Evolutionary conservation across 2,113 vertebrate genomes (phyloP).

Genomic region (Corapipo altera): DNA sequence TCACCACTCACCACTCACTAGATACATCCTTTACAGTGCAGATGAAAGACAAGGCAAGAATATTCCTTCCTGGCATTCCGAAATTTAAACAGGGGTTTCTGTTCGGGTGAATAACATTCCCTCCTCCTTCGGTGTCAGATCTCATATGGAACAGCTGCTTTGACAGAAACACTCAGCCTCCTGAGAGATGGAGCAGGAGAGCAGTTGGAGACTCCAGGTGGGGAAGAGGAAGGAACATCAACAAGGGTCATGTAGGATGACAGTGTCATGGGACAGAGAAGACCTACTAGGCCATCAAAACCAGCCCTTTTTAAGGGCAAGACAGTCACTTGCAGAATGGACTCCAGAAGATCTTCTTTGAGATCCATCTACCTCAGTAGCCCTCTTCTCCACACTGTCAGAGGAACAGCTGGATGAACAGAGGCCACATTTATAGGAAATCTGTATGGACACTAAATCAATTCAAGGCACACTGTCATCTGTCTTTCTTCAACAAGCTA

Average conservation of each 20-base stretch:
- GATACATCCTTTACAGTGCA: not conserved
- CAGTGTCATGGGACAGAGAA: not conserved
- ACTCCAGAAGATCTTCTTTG: not conserved
- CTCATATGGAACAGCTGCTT: not conserved
- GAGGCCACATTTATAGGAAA: not conserved
- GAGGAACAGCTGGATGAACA: not conserved
- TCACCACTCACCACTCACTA: not conserved
- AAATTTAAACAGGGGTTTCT: not conserved
- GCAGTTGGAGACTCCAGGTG: not conserved
- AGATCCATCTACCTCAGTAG: not conserved
- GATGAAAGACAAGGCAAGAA: slow-evolving; percentile 23
- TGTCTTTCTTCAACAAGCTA: not conserved
- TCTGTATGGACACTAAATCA: not conserved
- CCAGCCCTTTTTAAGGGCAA: not conserved
- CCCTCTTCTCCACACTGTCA: not conserved
- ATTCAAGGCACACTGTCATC: not conserved
- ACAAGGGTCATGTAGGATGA: not conserved
- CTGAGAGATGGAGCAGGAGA: not conserved
- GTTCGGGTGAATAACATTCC: not conserved
- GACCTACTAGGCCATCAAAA: not conserved
- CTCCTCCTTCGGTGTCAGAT: not conserved
- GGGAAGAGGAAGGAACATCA: not conserved
- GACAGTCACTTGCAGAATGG: not conserved
- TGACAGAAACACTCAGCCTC: not conserved
- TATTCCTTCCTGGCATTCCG: slow-evolving; percentile 8